Percentiles rank a stretch among this genome's conserved stretches.
phyloP scores from a whole-genome alignment of 2,888 invertebrate genomes.

The Synanthedon myopaeformis region DNA sequence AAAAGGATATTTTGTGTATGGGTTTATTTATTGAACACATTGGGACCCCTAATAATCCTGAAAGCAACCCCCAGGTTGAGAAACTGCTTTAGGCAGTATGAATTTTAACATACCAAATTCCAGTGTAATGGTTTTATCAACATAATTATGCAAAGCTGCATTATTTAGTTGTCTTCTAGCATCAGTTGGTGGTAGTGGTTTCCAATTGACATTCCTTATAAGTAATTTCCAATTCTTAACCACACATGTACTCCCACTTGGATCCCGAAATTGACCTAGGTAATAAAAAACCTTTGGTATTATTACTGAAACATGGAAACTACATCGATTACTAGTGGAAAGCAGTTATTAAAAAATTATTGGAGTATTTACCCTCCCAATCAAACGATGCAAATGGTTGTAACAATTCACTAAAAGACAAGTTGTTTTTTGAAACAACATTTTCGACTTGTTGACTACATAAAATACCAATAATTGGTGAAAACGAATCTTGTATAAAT shows the following conservation, averaged over 20 bases:
- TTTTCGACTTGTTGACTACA: conserved; percentile 86
- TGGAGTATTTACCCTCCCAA: conserved; percentile 38
- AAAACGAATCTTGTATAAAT: conserved; percentile 90
- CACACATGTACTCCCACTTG: conserved; percentile 78
- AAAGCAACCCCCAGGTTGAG: no score
- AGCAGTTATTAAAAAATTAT: not conserved
- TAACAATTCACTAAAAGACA: conserved; percentile 88
- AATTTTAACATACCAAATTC: conserved; percentile 57
- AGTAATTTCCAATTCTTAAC: conserved; percentile 83
- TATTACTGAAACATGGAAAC: not conserved
- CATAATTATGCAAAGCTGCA: conserved; percentile 75
- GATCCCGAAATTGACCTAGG: conserved; percentile 86
- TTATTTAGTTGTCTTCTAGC: conserved; percentile 89
- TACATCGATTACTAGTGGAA: not conserved
- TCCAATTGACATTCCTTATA: conserved; percentile 84
- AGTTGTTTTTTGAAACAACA: conserved; percentile 89
- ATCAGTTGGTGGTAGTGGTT: conserved; percentile 83
- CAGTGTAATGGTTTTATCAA: conserved; percentile 64
- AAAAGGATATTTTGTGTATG: no score
- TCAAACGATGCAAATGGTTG: conserved; percentile 89
- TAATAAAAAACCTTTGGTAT: conserved; percentile 5
- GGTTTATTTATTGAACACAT: no score
- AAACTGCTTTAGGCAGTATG: no score
- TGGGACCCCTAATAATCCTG: no score
- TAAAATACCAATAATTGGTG: conserved; percentile 88